These are phyloP conservation scores for Fratercula arctica DNA, from an alignment of 2,797 vertebrate genomes.

Conservation along the genomic window DNA sequence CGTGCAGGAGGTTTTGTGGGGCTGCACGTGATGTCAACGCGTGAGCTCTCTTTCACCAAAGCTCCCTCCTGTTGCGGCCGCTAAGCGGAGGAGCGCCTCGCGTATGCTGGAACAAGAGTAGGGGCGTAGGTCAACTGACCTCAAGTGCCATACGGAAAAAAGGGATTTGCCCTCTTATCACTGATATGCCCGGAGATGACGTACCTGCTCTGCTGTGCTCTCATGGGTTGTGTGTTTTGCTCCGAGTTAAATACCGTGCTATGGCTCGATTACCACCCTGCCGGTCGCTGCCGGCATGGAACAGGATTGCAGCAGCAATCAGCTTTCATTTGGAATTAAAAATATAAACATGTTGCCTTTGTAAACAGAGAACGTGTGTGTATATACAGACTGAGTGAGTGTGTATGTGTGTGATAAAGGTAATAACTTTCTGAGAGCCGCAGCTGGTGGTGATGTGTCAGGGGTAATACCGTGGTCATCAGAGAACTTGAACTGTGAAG, in stretches of 20 bases:
- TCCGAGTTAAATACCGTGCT: background rate
- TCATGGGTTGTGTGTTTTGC: background rate
- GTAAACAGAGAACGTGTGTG: background rate
- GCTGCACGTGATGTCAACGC: background rate
- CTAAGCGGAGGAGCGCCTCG: background rate
- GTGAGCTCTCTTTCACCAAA: background rate
- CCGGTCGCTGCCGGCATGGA: background rate
- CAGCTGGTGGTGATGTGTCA: background rate
- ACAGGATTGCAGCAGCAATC: background rate
- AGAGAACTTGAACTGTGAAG: background rate
- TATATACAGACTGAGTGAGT: background rate
- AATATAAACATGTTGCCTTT: background rate
- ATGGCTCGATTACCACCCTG: accelerated
- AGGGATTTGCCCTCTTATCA: background rate
- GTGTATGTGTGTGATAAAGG: background rate
- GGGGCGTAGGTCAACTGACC: background rate
- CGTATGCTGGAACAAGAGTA: background rate
- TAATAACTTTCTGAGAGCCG: background rate
- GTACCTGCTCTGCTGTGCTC: background rate
- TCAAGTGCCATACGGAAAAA: background rate
- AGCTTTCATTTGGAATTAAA: background rate
- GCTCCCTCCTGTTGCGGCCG: background rate
- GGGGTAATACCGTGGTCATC: background rate
- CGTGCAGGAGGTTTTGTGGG: background rate
- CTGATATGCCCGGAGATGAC: background rate